Evolutionary conservation across 1,140 invertebrate species (phyloP), one percentile per base, ranked within the genome.

Genomic region (Cotesia chilonis): DNA sequence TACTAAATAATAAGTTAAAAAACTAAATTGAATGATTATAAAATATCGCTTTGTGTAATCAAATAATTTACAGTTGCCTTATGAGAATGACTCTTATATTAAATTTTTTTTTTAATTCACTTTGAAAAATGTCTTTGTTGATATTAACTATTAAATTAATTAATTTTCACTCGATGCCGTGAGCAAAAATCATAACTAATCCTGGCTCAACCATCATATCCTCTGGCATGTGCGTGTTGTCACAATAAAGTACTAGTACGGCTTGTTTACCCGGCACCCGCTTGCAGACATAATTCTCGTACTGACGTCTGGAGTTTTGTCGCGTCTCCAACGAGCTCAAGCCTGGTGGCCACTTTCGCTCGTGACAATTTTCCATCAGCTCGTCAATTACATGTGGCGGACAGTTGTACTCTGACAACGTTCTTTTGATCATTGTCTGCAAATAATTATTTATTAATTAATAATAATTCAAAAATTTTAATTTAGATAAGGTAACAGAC

Each of bases 151-250:
- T 55, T 55, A 55, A 55, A 10, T 55, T 55, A 14, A 55, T 14
- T 55, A 55, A 47, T 47, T 9, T 47, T 88, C 84, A 96, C 88
- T 98, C 96, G 70, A 98, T 96, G 72, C 96, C 97, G 88, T 98
- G 96, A 68, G 97, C 97, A 89, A 99, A 99, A 79, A 99, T 99
- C 96, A 99, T 98, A 12, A 98, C 95, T 75, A 98, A 89, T n/a
- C 97, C 97, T 3, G 97, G 97, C 78, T 98, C 95, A 38, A 97
- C 90, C 89, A 98, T 96, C 91, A 98, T 96, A 78, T 98, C 95
- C 76, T 96, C 95, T 74, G 94, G 93, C 89, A 99, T 96, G 82
- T 98, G 96, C 36, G 91, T 89, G 83, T 99, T 99, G 84, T 99
- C 96, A 85, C 96, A 97, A 72, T 94, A 93, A 77, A 98, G 90